These are phyloP conservation scores for Watsonalla cultraria DNA, from an alignment of 2,888 invertebrate species.

Conservation along the genomic window DNA sequence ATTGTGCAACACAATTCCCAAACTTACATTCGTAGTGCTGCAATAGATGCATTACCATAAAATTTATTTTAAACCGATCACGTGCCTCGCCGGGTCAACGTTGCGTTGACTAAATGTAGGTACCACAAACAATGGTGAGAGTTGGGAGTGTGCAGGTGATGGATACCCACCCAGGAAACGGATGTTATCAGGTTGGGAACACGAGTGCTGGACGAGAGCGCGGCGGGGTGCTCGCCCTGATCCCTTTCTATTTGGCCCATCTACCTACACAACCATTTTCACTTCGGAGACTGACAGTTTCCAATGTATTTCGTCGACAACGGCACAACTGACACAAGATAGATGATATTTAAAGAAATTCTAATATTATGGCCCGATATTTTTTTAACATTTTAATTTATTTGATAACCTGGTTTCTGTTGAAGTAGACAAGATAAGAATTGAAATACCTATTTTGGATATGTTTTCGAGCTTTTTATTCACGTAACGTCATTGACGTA, in stretches of 20 bases:
- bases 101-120: constrained; percentile 28
- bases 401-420: no score
- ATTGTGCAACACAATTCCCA: constrained; percentile 52
- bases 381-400: no score
- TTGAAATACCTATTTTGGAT: no score
- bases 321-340: no score
- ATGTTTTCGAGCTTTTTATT: neutral
- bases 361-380: no score
- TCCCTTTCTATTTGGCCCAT: constrained; percentile 29
- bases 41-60: constrained; percentile 60
- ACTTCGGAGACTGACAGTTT: constrained; percentile 12
- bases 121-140: constrained; percentile 58
- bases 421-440: no score
- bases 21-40: constrained; percentile 49
- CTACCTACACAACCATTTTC: constrained; percentile 26
- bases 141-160: constrained; percentile 44
- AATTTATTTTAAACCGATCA: constrained; percentile 51
- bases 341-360: no score
- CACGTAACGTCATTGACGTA: neutral
- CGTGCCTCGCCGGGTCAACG: constrained; percentile 23
- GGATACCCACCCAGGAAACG: constrained; percentile 55
- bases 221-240: constrained; percentile 41
- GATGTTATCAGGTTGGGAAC: constrained; percentile 46
- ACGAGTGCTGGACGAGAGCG: constrained; percentile 34
- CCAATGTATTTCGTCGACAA: neutral